Base-by-base conservation (phyloP, 2,888 invertebrate species). In the Lasioglossum calceatum region DNA sequence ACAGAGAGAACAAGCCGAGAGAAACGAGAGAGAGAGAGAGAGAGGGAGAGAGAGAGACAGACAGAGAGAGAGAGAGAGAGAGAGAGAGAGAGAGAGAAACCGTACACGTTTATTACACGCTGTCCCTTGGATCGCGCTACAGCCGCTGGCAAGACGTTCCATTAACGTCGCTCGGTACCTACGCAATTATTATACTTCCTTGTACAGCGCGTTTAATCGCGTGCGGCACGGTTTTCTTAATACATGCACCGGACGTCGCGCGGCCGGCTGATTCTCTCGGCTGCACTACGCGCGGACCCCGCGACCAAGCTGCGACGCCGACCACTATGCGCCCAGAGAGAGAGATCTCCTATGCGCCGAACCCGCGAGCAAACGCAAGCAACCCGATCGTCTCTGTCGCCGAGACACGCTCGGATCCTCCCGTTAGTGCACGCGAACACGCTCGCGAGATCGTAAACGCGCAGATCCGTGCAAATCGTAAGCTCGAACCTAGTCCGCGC, bases 71-170 rank as follows among this genome's bases (percentile, higher is more conserved):
- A 27, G 27, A 27, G 27, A 27, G 27, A 27, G 27, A 27, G 16
- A 16, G 32, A 44, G 14, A 32, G 61, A 47, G 58, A 16, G 64
- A 7, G 67, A 67, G 79, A 87, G 85, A 90, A 82, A 87, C 82
- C 79, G 91, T 87, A 85, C 90, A 85, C 89, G 87, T 88, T 91
- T 91, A 91, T 90, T 91, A 91, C 91, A 84, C 87, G 87, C 86
- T 86, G 85, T 90, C 89, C 90, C 87, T 89, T 84, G 88, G 81
- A 85, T 88, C 88, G 80, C 27, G 27, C 27, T 27, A 27, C 84
- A 79, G 84, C 85, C 87, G 84, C 82, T 84, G 88, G 88, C 86
- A 87, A 89, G 89, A 89, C 88, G 89, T 90, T 91, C 88, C 89
- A 91, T 90, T 91, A 88, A 86, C 88, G 88, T 89, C 86, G 86